These are phyloP conservation scores for Drosophila teissieri DNA, from an alignment of 1,140 invertebrate species.

Conservation along the genomic window DNA sequence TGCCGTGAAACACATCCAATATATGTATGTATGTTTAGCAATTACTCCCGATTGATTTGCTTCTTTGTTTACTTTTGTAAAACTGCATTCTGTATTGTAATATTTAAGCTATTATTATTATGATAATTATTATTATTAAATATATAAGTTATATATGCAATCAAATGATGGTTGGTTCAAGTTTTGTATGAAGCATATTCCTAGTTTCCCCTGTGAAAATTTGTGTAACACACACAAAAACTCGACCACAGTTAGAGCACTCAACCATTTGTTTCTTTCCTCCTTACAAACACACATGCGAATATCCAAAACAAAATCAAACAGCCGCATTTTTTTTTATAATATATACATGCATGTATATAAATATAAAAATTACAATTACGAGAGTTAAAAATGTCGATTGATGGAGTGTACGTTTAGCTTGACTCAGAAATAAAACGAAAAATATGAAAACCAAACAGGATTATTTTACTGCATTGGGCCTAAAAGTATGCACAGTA, in stretches of 20 bases:
- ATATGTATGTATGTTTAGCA: conserved; percentile 22
- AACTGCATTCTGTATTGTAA: conserved; percentile 77
- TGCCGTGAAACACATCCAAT: conserved; percentile 51
- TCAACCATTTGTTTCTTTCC: conserved; percentile 22
- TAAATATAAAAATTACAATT: conserved; percentile 61
- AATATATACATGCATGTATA: conserved; percentile 19
- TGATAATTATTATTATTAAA: conserved; percentile 72
- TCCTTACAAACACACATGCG: conserved; percentile 31
- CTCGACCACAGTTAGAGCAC: conserved; percentile 12
- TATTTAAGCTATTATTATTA: conserved; percentile 76
- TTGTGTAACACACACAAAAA: conserved; percentile 38
- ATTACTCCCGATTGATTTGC: conserved; percentile 46
- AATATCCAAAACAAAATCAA: conserved; percentile 50
- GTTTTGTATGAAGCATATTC: conserved; percentile 47
- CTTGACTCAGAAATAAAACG: conserved; percentile 69
- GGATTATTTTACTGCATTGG: background rate
- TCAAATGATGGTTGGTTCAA: conserved; percentile 53
- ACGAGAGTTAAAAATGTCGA: conserved; percentile 68
- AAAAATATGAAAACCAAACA: conserved; percentile 51
- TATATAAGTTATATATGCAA: conserved; percentile 77
- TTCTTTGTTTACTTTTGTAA: conserved; percentile 40
- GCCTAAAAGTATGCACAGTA: background rate
- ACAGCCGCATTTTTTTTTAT: conserved; percentile 64
- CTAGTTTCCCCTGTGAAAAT: conserved; percentile 25
- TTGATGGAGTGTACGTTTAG: conserved; percentile 66